These are phyloP conservation scores for Syngnathoides biaculeatus DNA, from an alignment of 2,113 vertebrate species.

Conservation along the genomic window DNA sequence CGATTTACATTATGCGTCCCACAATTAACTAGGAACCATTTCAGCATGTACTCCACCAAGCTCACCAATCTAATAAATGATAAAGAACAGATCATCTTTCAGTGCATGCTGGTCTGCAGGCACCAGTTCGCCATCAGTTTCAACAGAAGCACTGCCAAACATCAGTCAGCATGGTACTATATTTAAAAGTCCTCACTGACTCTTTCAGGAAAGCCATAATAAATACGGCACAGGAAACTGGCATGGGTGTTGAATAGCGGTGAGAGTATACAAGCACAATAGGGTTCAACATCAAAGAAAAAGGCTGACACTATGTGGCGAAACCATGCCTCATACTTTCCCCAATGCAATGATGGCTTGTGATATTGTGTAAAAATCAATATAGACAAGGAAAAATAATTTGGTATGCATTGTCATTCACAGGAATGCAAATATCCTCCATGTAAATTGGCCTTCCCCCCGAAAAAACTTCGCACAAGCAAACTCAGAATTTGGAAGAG, in stretches of 20 bases:
- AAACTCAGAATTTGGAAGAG: slow-evolving; percentile 20
- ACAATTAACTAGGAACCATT: neutral
- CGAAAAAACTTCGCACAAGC: slow-evolving; percentile 17
- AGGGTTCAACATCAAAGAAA: slow-evolving; percentile 43
- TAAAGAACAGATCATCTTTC: neutral
- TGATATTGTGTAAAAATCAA: neutral
- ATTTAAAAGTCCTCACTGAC: slow-evolving; percentile 46
- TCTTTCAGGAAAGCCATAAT: slow-evolving; percentile 42
- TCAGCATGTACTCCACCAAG: neutral
- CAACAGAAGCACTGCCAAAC: slow-evolving; percentile 54
- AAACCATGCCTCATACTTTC: neutral
- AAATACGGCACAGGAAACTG: slow-evolving; percentile 32
- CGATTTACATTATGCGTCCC: neutral
- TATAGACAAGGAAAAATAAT: neutral
- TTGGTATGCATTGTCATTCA: neutral
- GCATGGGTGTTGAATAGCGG: slow-evolving; percentile 35
- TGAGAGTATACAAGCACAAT: slow-evolving; percentile 24
- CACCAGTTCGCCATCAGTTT: slow-evolving; percentile 41
- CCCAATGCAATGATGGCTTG: neutral
- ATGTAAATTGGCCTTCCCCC: slow-evolving; percentile 4
- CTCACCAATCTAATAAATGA: neutral
- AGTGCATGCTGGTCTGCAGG: neutral
- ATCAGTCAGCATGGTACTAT: slow-evolving; percentile 52
- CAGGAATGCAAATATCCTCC: neutral
- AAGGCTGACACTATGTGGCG: slow-evolving; percentile 37